Evolutionary conservation across 35 echinoderm and acorn worm genomes (phyloP), one percentile per base, ranked within the genome.

Genomic region (Amphiura filiformis): DNA sequence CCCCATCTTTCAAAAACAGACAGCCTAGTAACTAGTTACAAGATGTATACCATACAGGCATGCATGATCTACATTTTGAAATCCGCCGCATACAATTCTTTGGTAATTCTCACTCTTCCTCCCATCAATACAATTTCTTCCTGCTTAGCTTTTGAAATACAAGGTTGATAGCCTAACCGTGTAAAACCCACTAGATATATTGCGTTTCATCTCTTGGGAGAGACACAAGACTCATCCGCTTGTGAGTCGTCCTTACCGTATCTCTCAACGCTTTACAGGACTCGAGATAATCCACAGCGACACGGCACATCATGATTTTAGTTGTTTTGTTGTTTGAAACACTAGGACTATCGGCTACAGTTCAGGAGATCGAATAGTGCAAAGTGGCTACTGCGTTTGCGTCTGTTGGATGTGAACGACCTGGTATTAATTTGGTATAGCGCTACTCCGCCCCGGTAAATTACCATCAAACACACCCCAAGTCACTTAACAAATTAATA

Each of bases 401-500:
- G 61, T 70, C 61, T 70, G 28, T 70, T 70, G 7, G 61, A 70
- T 70, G 61, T 70, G 61, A 70, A 70, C 61, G 61, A n/a, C 61
- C 61, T 70, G 61, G 26, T 70, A 70, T 70, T 70, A 70, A 70
- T 11, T 70, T n/a, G 61, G 61, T 70, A 30, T 70, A 70, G 61
- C 11, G 11, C 11, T 70, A 70, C 61, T 70, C 61, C 28, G 28
- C 61, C 28, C 61, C 61, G 61, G 9, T n/a, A n/a, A 70, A 70
- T 15, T 70, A 70, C 61, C 28, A 30, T 70, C 61, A 70, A 70
- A 70, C 61, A 70, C 61, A 70, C 61, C 61, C 61, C 28, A 70
- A 70, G 61, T 70, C 61, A 70, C 61, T 70, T 70, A 70, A 70
- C 61, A 70, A 70, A 70, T 70, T 70, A 70, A 70, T 70, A 70